A percentile compares a stretch with the other conserved stretches of the same genome.
Evolutionary conservation across 2,797 vertebrate genomes (phyloP).

Genomic region (Ctenopoma multispine): DNA sequence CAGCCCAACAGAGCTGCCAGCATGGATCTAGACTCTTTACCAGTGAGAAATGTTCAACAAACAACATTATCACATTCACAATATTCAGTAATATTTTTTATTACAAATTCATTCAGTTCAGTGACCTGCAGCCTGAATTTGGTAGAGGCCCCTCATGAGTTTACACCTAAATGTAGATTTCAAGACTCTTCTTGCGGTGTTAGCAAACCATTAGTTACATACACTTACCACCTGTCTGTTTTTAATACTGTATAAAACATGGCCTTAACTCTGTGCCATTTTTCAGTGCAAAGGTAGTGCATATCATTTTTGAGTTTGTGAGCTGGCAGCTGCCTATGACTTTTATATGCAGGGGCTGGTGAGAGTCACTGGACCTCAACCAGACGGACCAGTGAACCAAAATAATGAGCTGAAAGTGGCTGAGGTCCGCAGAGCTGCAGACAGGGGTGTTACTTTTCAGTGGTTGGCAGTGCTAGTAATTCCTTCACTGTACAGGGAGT

Average conservation of each 20-base stretch:
- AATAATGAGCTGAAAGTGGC: slow-evolving; percentile 71
- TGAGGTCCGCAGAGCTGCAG: slow-evolving; percentile 57
- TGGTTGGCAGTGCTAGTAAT: slow-evolving; percentile 26
- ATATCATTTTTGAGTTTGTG: slow-evolving; percentile 32
- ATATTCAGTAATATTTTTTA: no score
- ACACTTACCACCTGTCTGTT: background rate
- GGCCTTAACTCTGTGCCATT: background rate
- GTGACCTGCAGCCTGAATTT: no score
- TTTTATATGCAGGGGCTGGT: slow-evolving; percentile 51
- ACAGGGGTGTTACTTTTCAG: slow-evolving; percentile 38
- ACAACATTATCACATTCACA: no score
- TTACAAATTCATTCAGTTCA: background rate
- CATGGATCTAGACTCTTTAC: no score
- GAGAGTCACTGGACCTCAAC: slow-evolving; percentile 61
- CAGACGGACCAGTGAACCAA: slow-evolving; percentile 74
- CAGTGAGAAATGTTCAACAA: no score
- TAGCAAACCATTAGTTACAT: background rate
- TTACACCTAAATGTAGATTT: background rate
- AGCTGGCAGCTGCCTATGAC: slow-evolving; percentile 50
- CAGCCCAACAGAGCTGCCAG: no score
- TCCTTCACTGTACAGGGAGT: slow-evolving; percentile 43
- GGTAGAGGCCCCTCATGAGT: background rate
- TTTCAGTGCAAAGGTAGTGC: slow-evolving; percentile 39
- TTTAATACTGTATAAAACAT: background rate
- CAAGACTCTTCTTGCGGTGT: background rate